Evolutionary conservation across 2,113 vertebrate species (phyloP), one percentile per base, ranked within the genome.

Genomic region (Bagarius yarrelli): DNA sequence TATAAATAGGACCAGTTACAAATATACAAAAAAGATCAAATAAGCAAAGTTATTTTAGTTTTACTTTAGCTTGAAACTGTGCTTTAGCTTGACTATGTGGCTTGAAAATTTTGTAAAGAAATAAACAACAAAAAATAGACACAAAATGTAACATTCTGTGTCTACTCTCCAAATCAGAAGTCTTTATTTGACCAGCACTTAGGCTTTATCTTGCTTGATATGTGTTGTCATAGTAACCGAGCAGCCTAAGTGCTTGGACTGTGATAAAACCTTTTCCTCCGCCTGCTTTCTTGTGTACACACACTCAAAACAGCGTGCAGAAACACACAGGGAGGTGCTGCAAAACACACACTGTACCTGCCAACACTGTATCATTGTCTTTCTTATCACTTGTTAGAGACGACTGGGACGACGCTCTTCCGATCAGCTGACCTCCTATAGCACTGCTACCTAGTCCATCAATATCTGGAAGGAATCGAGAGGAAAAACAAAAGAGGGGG

Each of bases 361-460:
- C 96, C 85, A 94, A 87, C 25, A 91, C 85, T 0, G 92, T 89
- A 83, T 97, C 95, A 11, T 93, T 91, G n/a, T 89, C 86, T 15
- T 90, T 90, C 85, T 82, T 91, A 79, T 92, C 94, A 53, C 94
- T 93, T 87, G 88, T 88, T 57, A 97, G 93, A 0, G 95, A 93
- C 3, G 94, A 96, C 2, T 94, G 94, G 32, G 88, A 84, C 16
- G 95, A 93, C 0, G 93, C 92, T 5, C 92, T 94, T 74, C 93
- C 89, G 90, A 97, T 94, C 92, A 99, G 82, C 36, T 99, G 98
- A 53, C 96, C 96, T 34, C 98, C 97, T 1, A 98, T 95, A 0
- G 94, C 94, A 76, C 95, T 97, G 92, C 97, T 98, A 87, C 96
- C 97, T 88, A 99, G 92, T 23, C 96, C 97, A 2, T 99, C 97